phyloP scores from a whole-genome alignment of 2,113 vertebrate genomes.

The Miniopterus natalensis region DNA sequence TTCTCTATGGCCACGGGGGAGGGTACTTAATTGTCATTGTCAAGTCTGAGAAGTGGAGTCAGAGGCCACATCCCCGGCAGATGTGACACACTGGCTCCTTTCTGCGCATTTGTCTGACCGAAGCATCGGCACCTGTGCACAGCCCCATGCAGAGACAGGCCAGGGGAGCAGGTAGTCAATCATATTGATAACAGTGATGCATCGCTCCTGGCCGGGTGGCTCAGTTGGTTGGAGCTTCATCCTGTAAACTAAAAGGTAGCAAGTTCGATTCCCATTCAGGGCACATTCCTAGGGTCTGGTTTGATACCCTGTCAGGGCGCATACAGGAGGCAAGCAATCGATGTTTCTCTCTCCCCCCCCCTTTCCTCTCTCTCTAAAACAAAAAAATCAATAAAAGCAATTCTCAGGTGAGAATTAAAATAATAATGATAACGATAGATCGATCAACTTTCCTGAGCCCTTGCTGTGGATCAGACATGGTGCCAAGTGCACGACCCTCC shows the following conservation, averaged over 20 bases:
- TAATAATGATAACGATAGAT: no score
- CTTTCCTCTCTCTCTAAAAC: neutral
- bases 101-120: accelerated
- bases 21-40: constrained; percentile 55
- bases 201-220: neutral
- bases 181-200: no score
- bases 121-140: accelerated
- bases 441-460: accelerated
- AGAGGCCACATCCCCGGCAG: neutral
- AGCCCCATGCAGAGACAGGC: accelerated
- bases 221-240: no score
- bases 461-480: accelerated
- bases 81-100: neutral
- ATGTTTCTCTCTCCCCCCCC: neutral
- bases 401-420: no score
- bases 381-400: neutral
- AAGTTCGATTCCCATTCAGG: no score
- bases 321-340: no score
- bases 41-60: constrained; percentile 35
- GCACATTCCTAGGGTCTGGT: no score
- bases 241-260: neutral
- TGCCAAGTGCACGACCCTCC: neutral
- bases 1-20: constrained; percentile 18
- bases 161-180: neutral
- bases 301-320: no score